These are phyloP conservation scores for Subacronicta megacephala DNA, from an alignment of 2,888 invertebrate species.

Conservation along the genomic window DNA sequence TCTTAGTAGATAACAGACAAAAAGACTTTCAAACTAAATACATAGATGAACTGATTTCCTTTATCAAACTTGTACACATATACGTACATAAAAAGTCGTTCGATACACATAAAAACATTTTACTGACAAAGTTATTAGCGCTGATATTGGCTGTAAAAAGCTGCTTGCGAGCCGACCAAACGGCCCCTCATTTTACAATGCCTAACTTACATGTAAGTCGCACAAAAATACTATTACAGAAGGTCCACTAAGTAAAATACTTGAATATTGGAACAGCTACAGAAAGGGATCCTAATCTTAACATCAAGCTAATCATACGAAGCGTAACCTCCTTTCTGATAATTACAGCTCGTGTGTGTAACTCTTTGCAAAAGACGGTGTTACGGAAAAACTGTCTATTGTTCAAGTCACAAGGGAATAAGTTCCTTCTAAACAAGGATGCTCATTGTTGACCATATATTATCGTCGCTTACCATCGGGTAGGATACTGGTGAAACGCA, in stretches of 20 bases:
- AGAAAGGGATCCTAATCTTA: too few relatives aligned
- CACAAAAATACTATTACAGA: conserved; percentile 3
- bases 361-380: too few relatives aligned
- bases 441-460: too few relatives aligned
- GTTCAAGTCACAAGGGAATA: too few relatives aligned
- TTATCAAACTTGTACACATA: conserved; percentile 22
- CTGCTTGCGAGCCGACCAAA: conserved; percentile 63
- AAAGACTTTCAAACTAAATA: conserved; percentile 4
- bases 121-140: conserved; percentile 72
- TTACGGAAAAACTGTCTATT: too few relatives aligned
- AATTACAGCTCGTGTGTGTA: too few relatives aligned
- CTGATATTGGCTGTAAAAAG: conserved; percentile 73
- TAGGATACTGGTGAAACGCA: too few relatives aligned
- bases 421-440: too few relatives aligned
- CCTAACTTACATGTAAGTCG: conserved; percentile 39
- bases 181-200: conserved; percentile 64
- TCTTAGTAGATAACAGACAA: conserved; percentile 13
- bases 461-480: too few relatives aligned
- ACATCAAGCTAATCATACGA: too few relatives aligned
- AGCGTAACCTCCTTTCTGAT: too few relatives aligned
- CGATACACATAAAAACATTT: conserved; percentile 65
- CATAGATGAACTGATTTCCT: conserved; percentile 1
- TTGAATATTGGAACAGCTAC: background rate
- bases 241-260: background rate
- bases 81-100: conserved; percentile 35